Base-by-base conservation (phyloP, 2,113 vertebrate genomes). In the Lontra canadensis region DNA sequence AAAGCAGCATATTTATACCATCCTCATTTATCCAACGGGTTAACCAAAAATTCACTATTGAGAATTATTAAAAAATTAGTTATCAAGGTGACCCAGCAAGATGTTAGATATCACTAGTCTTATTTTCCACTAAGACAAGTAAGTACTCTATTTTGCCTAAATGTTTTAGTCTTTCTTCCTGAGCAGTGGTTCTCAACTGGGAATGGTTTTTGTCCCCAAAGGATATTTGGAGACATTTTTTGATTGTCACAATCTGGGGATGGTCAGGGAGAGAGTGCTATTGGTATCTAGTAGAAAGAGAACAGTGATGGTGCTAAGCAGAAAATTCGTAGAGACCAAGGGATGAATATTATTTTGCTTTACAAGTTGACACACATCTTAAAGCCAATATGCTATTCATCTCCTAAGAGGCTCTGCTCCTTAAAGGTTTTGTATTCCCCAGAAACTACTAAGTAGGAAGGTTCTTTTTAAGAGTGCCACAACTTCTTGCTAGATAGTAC, bases 341-440 rank as follows among this genome's bases (percentile, higher is more conserved):
- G 17, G n/a, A 42, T 73, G 42, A 91, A 47, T 86, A 65, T n/a
- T 93, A 52, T 31, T 85, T 78, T 93, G 95, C 81, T 82, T 82
- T 86, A 59, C n/a, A 31, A 36, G 57, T 49, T 95, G 81, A 31
- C 44, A 79, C 6, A 55, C 29, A 71, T 93, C 29, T 55, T 79
- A 85, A 96, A 59, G 73, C 20, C 94, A 93, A 4, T 74, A 67
- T 59, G 25, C 20, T 88, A 12, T 81, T 90, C 29, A 15, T 90
- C 91, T 93, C 25, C 79, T 94, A 59, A 31, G 18, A 82, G 7
- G 42, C 42, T 61, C 39, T 92, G 71, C 26, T 25, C 23, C 39
- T 73, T 61, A 44, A 83, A 86, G 42, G 6, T 80, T 74, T 69
- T 25, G 2, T 26, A 34, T 91, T 87, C 49, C 76, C 21, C 20